phyloP scores from a whole-genome alignment of 37 sponge, comb jelly and placozoan genomes.

The Halisarca cf. caerulea region DNA sequence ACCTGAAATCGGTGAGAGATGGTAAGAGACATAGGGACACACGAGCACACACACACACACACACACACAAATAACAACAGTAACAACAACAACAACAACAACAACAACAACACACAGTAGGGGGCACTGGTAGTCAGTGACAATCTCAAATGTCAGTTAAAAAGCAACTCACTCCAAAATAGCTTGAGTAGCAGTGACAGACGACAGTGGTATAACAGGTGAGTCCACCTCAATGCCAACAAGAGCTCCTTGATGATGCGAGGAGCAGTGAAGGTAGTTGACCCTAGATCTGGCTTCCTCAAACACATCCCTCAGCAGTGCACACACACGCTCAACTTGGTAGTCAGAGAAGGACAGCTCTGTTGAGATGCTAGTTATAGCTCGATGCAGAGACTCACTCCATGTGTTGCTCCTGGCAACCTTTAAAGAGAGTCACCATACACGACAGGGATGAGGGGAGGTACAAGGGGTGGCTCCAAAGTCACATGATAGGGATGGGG shows the following conservation, averaged over 20 bases:
- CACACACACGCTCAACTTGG: background rate
- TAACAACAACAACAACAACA: too few species aligned
- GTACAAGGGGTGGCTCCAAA: background rate
- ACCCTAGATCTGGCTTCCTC: constrained; percentile 16
- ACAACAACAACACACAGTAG: too few species aligned
- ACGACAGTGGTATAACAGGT: constrained; percentile 30
- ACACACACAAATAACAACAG: too few species aligned
- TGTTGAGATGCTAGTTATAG: constrained; percentile 5
- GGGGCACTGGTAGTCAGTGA: too few species aligned
- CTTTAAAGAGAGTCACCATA: background rate
- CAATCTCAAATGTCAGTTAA: background rate
- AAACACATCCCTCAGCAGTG: constrained; percentile 36
- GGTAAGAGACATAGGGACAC: too few species aligned
- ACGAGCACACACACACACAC: too few species aligned
- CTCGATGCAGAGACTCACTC: constrained; percentile 27
- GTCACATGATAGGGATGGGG: background rate
- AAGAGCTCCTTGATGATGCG: constrained; percentile 4
- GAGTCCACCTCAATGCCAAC: constrained; percentile 22
- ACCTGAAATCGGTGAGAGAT: too few species aligned
- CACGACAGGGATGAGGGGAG: background rate
- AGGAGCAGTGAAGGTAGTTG: constrained; percentile 65
- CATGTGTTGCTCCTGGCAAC: constrained; percentile 77
- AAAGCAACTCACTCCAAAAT: constrained; percentile 46
- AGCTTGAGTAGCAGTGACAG: constrained; percentile 54
- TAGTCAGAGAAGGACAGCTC: background rate